Evolutionary conservation across 2,113 vertebrate species (phyloP).

Genomic region (Oryzias curvinotus): DNA sequence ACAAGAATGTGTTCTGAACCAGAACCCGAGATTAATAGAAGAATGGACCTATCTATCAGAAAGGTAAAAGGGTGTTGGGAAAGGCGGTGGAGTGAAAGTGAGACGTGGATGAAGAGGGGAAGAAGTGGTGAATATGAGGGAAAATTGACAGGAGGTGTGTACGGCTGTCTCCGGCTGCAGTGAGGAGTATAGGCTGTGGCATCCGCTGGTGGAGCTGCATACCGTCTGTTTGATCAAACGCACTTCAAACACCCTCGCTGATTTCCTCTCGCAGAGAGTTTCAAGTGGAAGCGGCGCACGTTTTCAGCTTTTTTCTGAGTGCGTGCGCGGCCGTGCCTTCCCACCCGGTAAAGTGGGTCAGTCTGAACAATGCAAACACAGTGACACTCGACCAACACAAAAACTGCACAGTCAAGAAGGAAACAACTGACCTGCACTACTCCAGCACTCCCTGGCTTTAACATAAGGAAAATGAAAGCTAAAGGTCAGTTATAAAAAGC

Average conservation of each 20-base stretch:
- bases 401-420: no score
- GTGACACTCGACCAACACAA: not conserved
- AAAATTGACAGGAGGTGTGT: slow-evolving; percentile 59
- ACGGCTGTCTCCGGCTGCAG: slow-evolving; percentile 50
- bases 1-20: slow-evolving; percentile 6
- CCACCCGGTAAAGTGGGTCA: slow-evolving; percentile 51
- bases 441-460: no score
- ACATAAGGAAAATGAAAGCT: no score
- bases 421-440: no score
- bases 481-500: no score
- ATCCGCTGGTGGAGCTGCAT: slow-evolving; percentile 66
- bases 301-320: not conserved
- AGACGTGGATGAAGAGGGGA: slow-evolving; percentile 30
- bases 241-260: slow-evolving; percentile 71
- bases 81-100: not conserved
- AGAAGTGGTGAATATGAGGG: slow-evolving; percentile 21
- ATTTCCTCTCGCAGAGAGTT: slow-evolving; percentile 46
- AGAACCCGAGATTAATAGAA: not conserved
- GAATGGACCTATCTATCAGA: not conserved
- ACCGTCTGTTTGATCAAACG: slow-evolving; percentile 72
- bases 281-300: slow-evolving; percentile 13
- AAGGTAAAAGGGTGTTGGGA: not conserved
- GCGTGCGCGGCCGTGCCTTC: not conserved
- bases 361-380: slow-evolving; percentile 37
- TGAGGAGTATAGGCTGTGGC: slow-evolving; percentile 65